phyloP scores from a whole-genome alignment of 2,113 vertebrate genomes.

The Apus apus region DNA sequence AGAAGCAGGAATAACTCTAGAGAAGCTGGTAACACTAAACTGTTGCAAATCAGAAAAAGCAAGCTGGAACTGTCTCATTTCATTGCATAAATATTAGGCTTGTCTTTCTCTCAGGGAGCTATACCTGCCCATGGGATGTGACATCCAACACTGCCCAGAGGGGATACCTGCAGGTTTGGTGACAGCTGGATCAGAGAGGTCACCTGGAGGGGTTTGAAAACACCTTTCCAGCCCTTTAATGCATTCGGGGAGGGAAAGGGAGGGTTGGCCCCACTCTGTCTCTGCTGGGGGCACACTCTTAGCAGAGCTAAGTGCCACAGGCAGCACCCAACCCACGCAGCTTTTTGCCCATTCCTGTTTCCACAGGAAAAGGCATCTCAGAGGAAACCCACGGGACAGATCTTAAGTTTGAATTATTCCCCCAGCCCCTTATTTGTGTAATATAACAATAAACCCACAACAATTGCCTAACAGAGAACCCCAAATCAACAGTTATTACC shows the following conservation, averaged over 20 bases:
- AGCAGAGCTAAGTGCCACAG: not conserved
- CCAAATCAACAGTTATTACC: not conserved
- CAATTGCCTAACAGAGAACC: not conserved
- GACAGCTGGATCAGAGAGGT: accelerated
- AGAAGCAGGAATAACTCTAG: not conserved
- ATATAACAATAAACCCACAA: not conserved
- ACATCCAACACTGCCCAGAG: not conserved
- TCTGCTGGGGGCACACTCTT: not conserved
- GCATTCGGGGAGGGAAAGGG: too few relatives aligned
- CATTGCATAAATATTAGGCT: not conserved
- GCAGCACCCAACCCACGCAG: not conserved
- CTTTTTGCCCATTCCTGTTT: not conserved
- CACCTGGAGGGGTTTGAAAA: not conserved
- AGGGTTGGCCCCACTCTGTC: not conserved
- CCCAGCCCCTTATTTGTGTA: not conserved
- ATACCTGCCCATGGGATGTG: not conserved
- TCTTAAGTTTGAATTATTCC: not conserved
- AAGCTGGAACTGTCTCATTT: not conserved
- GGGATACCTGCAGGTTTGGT: not conserved
- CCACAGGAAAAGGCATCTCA: not conserved
- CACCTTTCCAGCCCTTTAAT: accelerated
- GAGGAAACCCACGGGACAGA: not conserved
- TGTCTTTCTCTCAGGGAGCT: not conserved
- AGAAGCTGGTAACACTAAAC: not conserved
- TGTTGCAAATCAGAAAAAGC: not conserved